phyloP scores from a whole-genome alignment of 2,797 vertebrate species.

The Mus minutoides region DNA sequence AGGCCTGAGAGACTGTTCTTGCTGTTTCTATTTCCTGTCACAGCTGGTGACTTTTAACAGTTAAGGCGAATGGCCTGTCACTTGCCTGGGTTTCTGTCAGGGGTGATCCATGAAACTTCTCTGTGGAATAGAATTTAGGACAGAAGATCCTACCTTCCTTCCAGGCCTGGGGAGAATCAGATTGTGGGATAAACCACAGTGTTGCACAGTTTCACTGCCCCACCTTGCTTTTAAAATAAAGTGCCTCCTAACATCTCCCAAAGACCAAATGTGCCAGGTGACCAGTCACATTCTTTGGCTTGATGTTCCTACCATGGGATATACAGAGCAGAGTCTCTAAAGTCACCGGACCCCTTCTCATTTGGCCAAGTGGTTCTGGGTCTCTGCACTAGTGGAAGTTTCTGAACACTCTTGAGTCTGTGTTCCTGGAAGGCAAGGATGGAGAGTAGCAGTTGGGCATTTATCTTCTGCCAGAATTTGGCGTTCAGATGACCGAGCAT shows the following conservation, averaged over 20 bases:
- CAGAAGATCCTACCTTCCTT: background rate
- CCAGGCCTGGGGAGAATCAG: background rate
- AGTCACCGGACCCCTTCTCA: background rate
- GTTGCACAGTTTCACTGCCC: background rate
- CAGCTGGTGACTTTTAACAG: background rate
- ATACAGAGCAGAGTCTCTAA: background rate
- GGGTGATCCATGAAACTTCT: background rate
- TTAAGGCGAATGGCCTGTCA: background rate
- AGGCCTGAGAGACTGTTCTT: background rate
- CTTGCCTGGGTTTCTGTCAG: no score
- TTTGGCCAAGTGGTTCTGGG: background rate
- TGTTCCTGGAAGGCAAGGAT: background rate
- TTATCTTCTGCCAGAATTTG: background rate
- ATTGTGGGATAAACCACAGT: background rate
- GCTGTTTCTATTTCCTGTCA: background rate
- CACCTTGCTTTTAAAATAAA: background rate
- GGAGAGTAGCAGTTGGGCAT: background rate
- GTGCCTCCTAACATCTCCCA: background rate
- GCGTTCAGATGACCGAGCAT: background rate
- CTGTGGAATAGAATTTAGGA: background rate
- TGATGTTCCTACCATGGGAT: background rate
- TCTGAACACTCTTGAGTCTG: background rate
- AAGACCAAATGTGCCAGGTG: background rate
- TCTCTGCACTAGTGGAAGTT: background rate
- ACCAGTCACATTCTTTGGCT: rapidly evolving